Percentiles rank a stretch among this genome's conserved stretches.
phyloP scores from a whole-genome alignment of 2,797 vertebrate genomes.

The Buphagus erythrorhynchus region DNA sequence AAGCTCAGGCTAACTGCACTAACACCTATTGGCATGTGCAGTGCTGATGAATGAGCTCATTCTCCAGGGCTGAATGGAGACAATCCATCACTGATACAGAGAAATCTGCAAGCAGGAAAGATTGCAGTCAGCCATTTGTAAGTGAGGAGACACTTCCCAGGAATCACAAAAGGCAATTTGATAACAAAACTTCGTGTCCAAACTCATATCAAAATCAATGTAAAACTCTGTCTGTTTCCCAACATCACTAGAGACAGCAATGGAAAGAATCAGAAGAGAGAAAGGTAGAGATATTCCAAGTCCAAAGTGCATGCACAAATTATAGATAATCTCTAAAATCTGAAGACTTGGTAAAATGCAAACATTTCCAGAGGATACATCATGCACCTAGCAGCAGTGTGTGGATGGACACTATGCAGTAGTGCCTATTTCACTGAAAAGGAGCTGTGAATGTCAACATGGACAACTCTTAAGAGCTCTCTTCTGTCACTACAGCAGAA shows the following conservation, averaged over 20 bases:
- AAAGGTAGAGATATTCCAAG: neutral
- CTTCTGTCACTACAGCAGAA: neutral
- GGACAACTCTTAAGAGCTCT: neutral
- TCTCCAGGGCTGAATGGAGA: neutral
- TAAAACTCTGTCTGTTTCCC: neutral
- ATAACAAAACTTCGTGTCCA: neutral
- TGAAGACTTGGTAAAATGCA: neutral
- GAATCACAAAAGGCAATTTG: neutral
- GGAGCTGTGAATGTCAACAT: neutral
- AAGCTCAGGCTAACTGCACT: neutral
- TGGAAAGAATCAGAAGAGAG: neutral
- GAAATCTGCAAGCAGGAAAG: neutral
- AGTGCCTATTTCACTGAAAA: neutral
- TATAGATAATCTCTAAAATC: neutral
- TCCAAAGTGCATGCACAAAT: neutral
- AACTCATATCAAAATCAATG: neutral
- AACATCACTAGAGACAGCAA: neutral
- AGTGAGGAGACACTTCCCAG: neutral
- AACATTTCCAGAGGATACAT: neutral
- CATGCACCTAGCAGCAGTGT: neutral
- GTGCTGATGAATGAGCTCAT: neutral
- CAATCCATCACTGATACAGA: neutral
- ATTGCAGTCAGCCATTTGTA: neutral
- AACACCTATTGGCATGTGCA: neutral
- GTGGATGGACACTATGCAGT: neutral